These are phyloP conservation scores for Chrysemys picta DNA, from an alignment of 2,113 vertebrate species.

Conservation along the genomic window DNA sequence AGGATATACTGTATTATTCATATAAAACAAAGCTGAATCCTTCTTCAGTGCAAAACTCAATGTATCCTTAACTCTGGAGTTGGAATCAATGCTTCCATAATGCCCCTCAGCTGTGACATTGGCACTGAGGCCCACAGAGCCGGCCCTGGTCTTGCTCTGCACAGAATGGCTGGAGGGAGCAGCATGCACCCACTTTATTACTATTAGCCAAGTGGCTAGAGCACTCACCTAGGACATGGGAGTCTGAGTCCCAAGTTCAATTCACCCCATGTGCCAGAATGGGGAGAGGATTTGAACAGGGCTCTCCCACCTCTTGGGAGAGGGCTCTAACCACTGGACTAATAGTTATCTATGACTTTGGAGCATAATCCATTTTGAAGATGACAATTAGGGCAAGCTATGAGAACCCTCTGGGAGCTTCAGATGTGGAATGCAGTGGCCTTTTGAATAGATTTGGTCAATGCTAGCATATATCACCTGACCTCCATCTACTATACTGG, in stretches of 20 bases:
- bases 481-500: neutral
- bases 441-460: neutral
- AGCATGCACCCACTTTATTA: neutral
- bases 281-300: neutral
- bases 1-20: conserved; percentile 24
- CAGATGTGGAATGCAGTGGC: neutral
- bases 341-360: neutral
- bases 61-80: neutral
- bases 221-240: neutral
- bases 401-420: neutral
- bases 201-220: neutral
- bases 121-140: neutral
- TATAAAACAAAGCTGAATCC: conserved; percentile 21
- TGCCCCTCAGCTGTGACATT: conserved; percentile 30
- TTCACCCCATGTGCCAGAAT: neutral
- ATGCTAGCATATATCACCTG: neutral
- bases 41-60: neutral
- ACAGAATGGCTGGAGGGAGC: neutral
- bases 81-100: conserved; percentile 1
- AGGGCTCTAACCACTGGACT: neutral
- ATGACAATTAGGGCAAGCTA: neutral
- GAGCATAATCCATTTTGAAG: no score
- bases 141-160: neutral
- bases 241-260: neutral
- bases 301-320: neutral